Conservation (phyloP, 2,113 vertebrate genomes). For the Sakesphorus luctuosus region DNA sequence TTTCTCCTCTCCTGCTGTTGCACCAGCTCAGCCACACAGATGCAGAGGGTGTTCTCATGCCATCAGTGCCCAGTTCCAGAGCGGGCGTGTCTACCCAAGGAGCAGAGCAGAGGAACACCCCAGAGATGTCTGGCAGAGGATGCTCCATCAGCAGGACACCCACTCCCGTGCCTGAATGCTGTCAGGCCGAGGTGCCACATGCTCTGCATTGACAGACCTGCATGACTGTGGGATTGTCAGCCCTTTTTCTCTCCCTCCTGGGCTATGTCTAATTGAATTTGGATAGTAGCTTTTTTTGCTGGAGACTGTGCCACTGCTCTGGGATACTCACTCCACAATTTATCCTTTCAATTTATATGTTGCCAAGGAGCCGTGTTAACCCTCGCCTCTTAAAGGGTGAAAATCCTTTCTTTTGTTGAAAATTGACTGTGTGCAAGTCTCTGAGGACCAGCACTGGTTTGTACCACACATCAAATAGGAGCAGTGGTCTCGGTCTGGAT, state of each 20-base stretch:
- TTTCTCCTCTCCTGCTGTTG: not conserved
- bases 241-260: not conserved
- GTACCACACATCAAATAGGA: not conserved
- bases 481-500: not conserved
- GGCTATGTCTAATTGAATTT: not conserved
- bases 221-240: not conserved
- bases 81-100: not conserved
- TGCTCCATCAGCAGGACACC: not conserved
- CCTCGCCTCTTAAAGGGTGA: not conserved
- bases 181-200: not conserved
- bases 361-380: not conserved
- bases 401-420: not conserved
- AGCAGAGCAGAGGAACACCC: not conserved
- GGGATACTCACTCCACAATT: not conserved
- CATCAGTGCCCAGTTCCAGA: fast-evolving
- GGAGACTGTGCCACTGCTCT: not conserved
- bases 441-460: not conserved
- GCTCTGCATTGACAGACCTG: fast-evolving
- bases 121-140: not conserved
- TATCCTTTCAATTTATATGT: not conserved
- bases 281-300: not conserved
- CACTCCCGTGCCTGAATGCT: not conserved
- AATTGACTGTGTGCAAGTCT: not conserved
- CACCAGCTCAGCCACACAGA: not conserved
- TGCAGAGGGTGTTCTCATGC: not conserved